Evolutionary conservation across 2,113 vertebrate genomes (phyloP).

Genomic region (Indicator maculatus): DNA sequence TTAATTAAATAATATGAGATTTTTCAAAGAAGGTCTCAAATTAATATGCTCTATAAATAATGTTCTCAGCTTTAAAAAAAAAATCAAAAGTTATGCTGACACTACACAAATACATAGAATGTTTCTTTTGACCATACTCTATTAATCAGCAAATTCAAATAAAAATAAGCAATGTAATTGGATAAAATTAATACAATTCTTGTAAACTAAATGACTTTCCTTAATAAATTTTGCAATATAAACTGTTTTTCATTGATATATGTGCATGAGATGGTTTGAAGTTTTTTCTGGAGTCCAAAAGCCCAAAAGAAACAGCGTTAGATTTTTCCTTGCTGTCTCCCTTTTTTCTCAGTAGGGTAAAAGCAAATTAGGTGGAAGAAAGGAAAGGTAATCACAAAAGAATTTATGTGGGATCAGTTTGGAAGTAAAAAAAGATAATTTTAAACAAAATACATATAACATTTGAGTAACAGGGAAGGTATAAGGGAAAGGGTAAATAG

Average conservation of each 20-base stretch:
- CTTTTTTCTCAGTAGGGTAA: no score
- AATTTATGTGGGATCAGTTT: no score
- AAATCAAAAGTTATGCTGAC: not conserved
- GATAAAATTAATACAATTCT: slow-evolving; percentile 8
- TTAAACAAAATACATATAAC: no score
- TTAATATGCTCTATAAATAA: not conserved
- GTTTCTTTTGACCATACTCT: not conserved
- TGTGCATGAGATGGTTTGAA: no score
- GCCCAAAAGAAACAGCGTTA: no score
- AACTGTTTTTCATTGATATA: slow-evolving; percentile 30
- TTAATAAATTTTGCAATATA: not conserved
- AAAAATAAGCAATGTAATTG: not conserved
- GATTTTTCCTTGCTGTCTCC: no score
- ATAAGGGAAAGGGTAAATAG: no score
- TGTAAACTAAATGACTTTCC: slow-evolving; percentile 3
- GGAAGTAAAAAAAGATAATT: no score
- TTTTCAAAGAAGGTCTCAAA: not conserved
- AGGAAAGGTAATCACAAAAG: no score
- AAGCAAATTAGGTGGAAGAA: no score
- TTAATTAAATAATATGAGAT: not conserved
- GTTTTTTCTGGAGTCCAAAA: no score
- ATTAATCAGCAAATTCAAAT: not conserved
- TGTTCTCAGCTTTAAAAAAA: not conserved
- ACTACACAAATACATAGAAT: not conserved
- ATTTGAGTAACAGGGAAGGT: no score